Base-by-base conservation (phyloP, 1,140 invertebrate genomes). In the Drosophila nebulosa region DNA sequence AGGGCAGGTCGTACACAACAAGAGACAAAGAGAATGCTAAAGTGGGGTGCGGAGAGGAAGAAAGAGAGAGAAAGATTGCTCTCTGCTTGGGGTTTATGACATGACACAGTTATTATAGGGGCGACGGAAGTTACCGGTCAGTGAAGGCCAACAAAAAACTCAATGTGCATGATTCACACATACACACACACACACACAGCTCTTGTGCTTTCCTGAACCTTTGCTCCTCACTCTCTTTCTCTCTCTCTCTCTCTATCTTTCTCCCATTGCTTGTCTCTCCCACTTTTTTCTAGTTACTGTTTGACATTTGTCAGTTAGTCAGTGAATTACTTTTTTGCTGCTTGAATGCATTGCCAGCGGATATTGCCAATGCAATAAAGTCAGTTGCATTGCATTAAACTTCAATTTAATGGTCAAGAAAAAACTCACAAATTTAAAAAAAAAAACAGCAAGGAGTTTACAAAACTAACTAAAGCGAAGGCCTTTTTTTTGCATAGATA, bases 271-370 rank as follows among this genome's bases (percentile, higher is more conserved):
- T n/a, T n/a, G n/a, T 27, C 26, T 27, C 26, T 9, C 7, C 27
- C 7, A 10, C 27, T 16, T 39, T 14, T 4, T 39, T 0, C n/a
- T n/a, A n/a, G n/a, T 14, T 16, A 39, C 36, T 39, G 6, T 42
- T 42, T 42, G 16, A 42, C 39, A 42, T 42, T 42, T 46, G 39
- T 46, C 39, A 46, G 18, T 46, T 16, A 62, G 62, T 65, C 51
- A 61, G 2, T 21, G 39, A 18, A 46, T 21, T 46, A 18, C 7
- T 46, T 46, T 21, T 21, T 14, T 42, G 51, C 69, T 56, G 16
- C 42, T 60, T 1, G 16, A 52, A 30, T 55, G 56, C 46, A 14
- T 14, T 57, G 69, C 32, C 63, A 71, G 36, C 14, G 27, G 58
- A 66, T 42, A 46, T 46, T 46, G 39, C 39, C 39, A 46, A 21